These are phyloP conservation scores for Scylla paramamosain DNA, from an alignment of 1,140 invertebrate species.

Conservation along the genomic window DNA sequence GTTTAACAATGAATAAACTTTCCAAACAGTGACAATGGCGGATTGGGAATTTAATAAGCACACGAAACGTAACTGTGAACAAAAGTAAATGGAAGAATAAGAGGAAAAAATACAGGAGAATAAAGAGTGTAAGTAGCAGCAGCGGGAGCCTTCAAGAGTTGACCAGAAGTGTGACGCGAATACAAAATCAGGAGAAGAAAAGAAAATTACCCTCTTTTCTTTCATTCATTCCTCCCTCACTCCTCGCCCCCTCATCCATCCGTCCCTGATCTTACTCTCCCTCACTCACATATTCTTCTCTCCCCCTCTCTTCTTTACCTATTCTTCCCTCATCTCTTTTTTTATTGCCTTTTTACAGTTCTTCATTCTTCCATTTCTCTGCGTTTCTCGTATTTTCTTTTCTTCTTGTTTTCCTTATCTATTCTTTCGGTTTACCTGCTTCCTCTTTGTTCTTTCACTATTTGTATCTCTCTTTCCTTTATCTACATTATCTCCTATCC, in stretches of 20 bases:
- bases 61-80: neutral
- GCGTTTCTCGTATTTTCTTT: neutral
- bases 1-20: neutral
- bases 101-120: neutral
- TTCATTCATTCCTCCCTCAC: neutral
- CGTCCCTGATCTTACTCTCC: neutral
- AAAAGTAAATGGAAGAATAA: neutral
- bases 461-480: neutral
- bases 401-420: neutral
- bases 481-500: neutral
- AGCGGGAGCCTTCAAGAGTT: neutral
- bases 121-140: neutral
- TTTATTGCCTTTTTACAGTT: neutral
- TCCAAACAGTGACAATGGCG: neutral
- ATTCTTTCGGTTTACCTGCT: neutral
- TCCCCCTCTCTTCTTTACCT: neutral
- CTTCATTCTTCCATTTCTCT: neutral
- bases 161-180: neutral
- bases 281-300: neutral
- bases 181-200: neutral
- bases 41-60: neutral
- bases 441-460: neutral
- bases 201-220: constrained; percentile 28
- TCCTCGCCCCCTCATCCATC: neutral
- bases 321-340: neutral